phyloP scores from a whole-genome alignment of 2,797 vertebrate genomes.

The Tiaroga cobitis region DNA sequence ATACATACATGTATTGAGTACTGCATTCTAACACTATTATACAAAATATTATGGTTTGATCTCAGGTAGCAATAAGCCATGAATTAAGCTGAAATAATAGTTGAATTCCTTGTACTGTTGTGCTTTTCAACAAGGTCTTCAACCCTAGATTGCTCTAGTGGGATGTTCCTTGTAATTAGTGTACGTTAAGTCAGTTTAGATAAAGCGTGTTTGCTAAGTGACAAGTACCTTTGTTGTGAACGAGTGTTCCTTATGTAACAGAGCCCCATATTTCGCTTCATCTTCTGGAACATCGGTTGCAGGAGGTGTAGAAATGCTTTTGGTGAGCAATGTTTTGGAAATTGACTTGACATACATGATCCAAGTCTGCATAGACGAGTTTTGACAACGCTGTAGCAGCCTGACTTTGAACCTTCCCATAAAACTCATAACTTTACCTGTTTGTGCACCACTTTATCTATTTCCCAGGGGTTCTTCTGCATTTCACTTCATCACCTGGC shows the following conservation, averaged over 20 bases:
- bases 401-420: conserved; percentile 23
- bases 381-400: conserved; percentile 22
- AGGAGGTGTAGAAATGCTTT: conserved; percentile 8
- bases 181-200: conserved; percentile 11
- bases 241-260: background rate
- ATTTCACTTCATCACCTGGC: conserved; percentile 10
- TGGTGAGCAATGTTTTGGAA: conserved; percentile 39
- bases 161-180: background rate
- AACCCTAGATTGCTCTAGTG: conserved; percentile 4
- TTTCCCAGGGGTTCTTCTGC: conserved; percentile 22
- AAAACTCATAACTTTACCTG: conserved; percentile 22
- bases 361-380: conserved; percentile 7
- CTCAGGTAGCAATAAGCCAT: background rate
- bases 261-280: background rate
- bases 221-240: background rate
- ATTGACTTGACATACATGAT: conserved; percentile 45
- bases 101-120: background rate
- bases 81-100: conserved; percentile 1
- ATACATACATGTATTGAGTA: no score
- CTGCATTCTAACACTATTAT: no score
- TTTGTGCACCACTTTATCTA: conserved; percentile 20
- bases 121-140: conserved; percentile 16
- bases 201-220: background rate
- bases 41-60: background rate
- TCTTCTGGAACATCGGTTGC: background rate